Base-by-base conservation (phyloP, 2,888 invertebrate species). In the Drosophila setosimentum region DNA sequence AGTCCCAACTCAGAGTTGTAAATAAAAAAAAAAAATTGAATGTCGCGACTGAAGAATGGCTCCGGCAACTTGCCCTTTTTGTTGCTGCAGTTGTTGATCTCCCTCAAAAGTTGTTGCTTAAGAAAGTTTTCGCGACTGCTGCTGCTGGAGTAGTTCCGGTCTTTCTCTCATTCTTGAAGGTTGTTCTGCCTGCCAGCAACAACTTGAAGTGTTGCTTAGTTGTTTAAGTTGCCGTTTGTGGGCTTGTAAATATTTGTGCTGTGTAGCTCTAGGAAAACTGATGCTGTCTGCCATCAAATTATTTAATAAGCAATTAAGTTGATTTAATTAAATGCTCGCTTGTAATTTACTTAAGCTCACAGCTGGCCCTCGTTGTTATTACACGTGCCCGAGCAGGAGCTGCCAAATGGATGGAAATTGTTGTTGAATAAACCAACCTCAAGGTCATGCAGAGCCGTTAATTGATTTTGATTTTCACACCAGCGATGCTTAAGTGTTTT, bases 261-360 rank as follows among this genome's bases (percentile, higher is more conserved):
- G 48, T 32, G 59, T 59, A 55, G 58, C 54, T 61, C 73, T 18
- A 3, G 53, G n/a, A 18, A 13, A 24, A 27, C 32, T 42, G 53
- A 67, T 66, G 67, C 60, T 70, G 64, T 59, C 68, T 62, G 50
- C 33, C 53, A 74, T 40, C 42, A 37, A 67, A 68, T 71, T 89
- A 76, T 83, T 86, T 87, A 81, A 90, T 88, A 90, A 77, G 84
- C 83, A 89, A 89, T 90, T 90, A 90, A 67, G 32, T 72, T 57
- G 57, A 58, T 55, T 74, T 73, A 73, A 87, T 81, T 71, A 68
- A 82, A 77, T 71, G 29, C 29, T 48, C 40, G 40, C 53, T n/a
- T 5, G 13, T 37, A 68, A 73, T 83, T 86, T 83, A 54, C 76
- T 76, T 90, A 90, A 86, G 72, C 74, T 50, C 21, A 48, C 55